Percentiles rank a stretch among this genome's conserved stretches.
phyloP scores from a whole-genome alignment of 2,888 invertebrate genomes.

The Polydesmus complanatus region DNA sequence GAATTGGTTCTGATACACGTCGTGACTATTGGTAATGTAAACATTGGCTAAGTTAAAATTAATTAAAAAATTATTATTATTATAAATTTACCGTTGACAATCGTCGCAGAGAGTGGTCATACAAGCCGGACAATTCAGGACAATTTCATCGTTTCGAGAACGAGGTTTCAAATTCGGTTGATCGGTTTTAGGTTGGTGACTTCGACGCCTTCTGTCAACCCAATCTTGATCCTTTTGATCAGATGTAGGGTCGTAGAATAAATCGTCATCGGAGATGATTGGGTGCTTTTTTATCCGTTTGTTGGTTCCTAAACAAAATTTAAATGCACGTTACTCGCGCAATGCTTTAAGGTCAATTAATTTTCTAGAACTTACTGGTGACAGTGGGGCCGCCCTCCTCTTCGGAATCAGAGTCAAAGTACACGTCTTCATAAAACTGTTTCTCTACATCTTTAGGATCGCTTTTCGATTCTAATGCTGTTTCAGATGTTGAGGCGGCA shows the following conservation, averaged over 20 bases:
- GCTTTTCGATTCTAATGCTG: not conserved
- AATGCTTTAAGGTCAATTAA: not conserved
- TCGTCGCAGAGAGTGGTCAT: slow-evolving; percentile 43
- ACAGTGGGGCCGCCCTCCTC: slow-evolving; percentile 20
- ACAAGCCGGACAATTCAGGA: slow-evolving; percentile 45
- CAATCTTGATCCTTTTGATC: slow-evolving; percentile 42
- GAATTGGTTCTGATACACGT: slow-evolving; percentile 40
- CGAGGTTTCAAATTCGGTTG: slow-evolving; percentile 9
- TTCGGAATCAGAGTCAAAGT: slow-evolving; percentile 27
- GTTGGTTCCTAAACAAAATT: slow-evolving; percentile 2
- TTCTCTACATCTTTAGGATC: slow-evolving; percentile 6
- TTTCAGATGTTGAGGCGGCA: not conserved
- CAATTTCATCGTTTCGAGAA: slow-evolving; percentile 39
- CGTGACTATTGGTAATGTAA: slow-evolving; percentile 32
- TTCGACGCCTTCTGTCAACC: slow-evolving; percentile 35
- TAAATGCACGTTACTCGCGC: not conserved
- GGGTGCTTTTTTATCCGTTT: slow-evolving; percentile 20
- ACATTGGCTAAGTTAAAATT: not conserved
- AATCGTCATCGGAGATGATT: slow-evolving; percentile 30
- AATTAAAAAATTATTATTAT: slow-evolving; percentile 4
- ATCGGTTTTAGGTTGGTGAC: slow-evolving; percentile 24
- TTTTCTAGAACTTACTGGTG: not conserved
- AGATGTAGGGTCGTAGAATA: slow-evolving; percentile 41
- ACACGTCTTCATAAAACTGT: slow-evolving; percentile 24
- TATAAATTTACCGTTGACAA: slow-evolving; percentile 38